Base-by-base conservation (phyloP, 2,888 invertebrate genomes). In the Micropterix aruncella region DNA sequence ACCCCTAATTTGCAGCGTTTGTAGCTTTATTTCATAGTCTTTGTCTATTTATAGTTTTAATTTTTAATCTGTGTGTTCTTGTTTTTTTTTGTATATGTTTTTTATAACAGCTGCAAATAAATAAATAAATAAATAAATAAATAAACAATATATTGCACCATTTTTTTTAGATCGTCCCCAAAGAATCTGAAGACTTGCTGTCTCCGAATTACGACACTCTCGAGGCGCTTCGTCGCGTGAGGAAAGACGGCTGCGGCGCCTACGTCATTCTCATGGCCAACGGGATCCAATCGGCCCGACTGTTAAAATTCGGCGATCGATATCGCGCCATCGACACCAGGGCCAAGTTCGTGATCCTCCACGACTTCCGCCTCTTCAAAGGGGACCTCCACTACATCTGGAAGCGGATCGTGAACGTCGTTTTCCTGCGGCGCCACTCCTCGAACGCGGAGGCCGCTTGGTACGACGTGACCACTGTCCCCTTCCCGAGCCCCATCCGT, bases 251-350 rank as follows among this genome's bases (percentile, higher is more conserved):
- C 16, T 89, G 89, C 56, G 77, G 80, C 53, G 63, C 78, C 3
- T 83, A 86, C 54, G 60, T 86, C 19, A 75, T 88, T 47, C 66
- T 87, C 7, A 60, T 87, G 16, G 66, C 83, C 0, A 87, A 87
- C 60, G 87, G 80, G 1, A 56, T 77, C 42, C 82, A 88, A 66
- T 68, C 76, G 1, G 63, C 75, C 0, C 64, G 80, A 47, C 67
- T 89, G 18, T 58, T 89, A n/a, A 63, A 65, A 53, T 88, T 80
- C 59, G 75, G 80, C 1, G 84, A 88, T 57, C 75, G 83, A 47
- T 70, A 81, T 57, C 73, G 85, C 4, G 63, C 83, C 16, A 57
- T 89, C 38, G 77, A 86, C 56, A 80, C 84, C 0, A 71, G 79
- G 54, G 78, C 80, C 1, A 80, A 78, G 51, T 88, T 78, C 55